Base-by-base conservation (phyloP, 2,797 vertebrate species). In the Catostomus latipinnis region DNA sequence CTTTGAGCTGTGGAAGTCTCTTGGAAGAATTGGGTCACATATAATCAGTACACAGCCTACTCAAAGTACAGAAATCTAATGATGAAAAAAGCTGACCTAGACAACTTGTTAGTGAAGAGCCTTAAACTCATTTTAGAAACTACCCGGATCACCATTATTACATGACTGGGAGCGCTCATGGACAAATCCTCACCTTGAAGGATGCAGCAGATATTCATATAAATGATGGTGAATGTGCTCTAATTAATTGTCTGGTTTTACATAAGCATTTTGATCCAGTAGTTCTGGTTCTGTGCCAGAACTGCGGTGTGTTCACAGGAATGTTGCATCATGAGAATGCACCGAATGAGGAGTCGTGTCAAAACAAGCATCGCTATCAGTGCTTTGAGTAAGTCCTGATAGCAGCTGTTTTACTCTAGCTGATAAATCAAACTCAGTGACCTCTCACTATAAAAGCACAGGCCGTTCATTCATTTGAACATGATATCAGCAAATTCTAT, bases 391-490 rank as follows among this genome's bases (percentile, higher is more conserved):
- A 12, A 22, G 12, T 67, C 14, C 48, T 63, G 76, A 84, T 84
- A 82, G 71, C 61, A 68, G 61, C 71, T 63, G 63, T 60, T 80
- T 71, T 8, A 70, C 75, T 61, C 48, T 46, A 12, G 43, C 63
- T 67, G 70, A 81, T 71, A 65, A 83, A 63, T 14, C 58, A 71
- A 74, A 80, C 80, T 18, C 48, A 1, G 0, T 67, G 80, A 86
- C 80, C 84, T 14, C n/a, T 48, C 8, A 18, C 71, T 43, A 13
- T 58, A 10, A 46, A 43, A 45, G 52, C 4, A 52, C 48, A 14
- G 0, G 3, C n/a, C 6, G 5, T 13, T 5, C 43, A 57, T 57
- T 66, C 52, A 34, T 34, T 34, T 34, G 34, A 34, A 34, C 34
- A 34, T 34, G 34, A 3, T 34, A 34, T 34, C 34, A 70, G 52